A percentile compares a stretch with the other conserved stretches of the same genome.
These are phyloP conservation scores for Fissipunctia ypsillon DNA, from an alignment of 2,888 invertebrate genomes.

Conservation along the genomic window DNA sequence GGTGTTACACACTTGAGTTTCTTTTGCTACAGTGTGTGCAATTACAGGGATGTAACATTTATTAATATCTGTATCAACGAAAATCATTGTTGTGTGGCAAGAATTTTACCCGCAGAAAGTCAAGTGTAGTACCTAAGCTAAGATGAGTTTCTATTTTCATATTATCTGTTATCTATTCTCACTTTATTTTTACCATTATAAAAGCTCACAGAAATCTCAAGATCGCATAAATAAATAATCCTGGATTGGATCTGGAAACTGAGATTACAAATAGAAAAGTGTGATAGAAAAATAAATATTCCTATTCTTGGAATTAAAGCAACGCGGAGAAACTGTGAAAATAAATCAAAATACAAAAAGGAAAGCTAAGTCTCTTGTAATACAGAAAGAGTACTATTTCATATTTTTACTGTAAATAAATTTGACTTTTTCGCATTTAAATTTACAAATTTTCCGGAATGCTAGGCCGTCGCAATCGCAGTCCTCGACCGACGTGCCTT, in stretches of 20 bases:
- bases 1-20: rapidly evolving
- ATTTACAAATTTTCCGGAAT: slow-evolving; percentile 78
- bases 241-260: slow-evolving; percentile 67
- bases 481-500: slow-evolving; percentile 72
- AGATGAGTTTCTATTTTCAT: background rate
- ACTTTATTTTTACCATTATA: background rate
- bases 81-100: background rate
- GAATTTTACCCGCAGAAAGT: background rate
- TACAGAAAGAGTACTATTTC: slow-evolving; percentile 47
- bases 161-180: background rate
- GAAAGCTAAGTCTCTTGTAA: slow-evolving; percentile 37
- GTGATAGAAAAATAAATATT: slow-evolving; percentile 58
- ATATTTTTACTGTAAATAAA: slow-evolving; percentile 69
- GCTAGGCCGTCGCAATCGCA: slow-evolving; percentile 80
- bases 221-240: slow-evolving; percentile 63
- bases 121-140: background rate
- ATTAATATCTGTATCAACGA: too few relatives aligned
- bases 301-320: slow-evolving; percentile 53
- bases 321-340: slow-evolving; percentile 50
- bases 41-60: background rate
- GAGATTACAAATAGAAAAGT: slow-evolving; percentile 52
- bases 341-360: slow-evolving; percentile 57
- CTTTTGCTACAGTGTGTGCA: background rate
- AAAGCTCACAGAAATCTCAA: slow-evolving; percentile 19
- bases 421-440: slow-evolving; percentile 73